These are phyloP conservation scores for Electrona antarctica DNA, from an alignment of 2,113 vertebrate genomes.

Conservation along the genomic window DNA sequence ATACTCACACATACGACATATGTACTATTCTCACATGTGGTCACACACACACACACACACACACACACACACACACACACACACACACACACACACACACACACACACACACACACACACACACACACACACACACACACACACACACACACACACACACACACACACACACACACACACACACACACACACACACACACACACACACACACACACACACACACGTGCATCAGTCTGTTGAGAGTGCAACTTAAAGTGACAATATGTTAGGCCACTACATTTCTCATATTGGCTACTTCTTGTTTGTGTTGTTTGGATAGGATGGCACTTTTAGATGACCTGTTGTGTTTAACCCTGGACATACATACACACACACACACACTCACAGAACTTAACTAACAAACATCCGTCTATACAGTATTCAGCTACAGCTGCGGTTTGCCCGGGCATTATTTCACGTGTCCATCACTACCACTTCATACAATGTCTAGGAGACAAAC, in stretches of 20 bases:
- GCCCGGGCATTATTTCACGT: background rate
- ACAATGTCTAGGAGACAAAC: conserved; percentile 32
- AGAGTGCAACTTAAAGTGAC: background rate
- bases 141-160: background rate
- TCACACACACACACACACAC: background rate
- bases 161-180: background rate
- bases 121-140: background rate
- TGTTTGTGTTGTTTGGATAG: background rate
- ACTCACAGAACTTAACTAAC: conserved; percentile 1
- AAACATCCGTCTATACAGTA: conserved; percentile 25
- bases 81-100: background rate
- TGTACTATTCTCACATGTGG: background rate
- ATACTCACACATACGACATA: no score
- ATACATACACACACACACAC: background rate
- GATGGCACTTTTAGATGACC: conserved; percentile 10
- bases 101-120: no score
- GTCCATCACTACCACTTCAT: background rate
- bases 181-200: background rate
- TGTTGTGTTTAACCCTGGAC: conserved; percentile 4
- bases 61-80: background rate
- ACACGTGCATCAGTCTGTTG: background rate
- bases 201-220: no score
- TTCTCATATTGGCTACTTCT: background rate
- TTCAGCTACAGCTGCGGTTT: conserved; percentile 14
- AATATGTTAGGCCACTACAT: background rate